These are phyloP conservation scores for Cancer borealis DNA, from an alignment of 2,888 invertebrate species.

Conservation along the genomic window DNA sequence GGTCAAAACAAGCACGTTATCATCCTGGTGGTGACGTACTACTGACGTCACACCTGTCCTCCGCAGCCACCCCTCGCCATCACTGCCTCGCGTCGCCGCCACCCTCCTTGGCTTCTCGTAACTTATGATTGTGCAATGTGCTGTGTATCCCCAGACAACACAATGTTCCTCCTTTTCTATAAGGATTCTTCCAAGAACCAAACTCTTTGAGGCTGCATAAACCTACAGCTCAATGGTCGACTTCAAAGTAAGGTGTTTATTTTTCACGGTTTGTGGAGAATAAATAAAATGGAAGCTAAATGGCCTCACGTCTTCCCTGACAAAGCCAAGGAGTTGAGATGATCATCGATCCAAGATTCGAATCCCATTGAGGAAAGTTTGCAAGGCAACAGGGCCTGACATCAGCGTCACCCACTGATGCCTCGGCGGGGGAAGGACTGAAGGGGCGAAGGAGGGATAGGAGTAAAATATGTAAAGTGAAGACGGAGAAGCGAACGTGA, in stretches of 20 bases:
- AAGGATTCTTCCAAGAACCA: neutral
- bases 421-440: neutral
- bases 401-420: neutral
- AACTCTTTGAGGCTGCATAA: neutral
- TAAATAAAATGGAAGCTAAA: neutral
- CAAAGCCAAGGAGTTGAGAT: neutral
- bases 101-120: neutral
- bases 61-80: neutral
- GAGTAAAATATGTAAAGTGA: neutral
- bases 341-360: conserved; percentile 12
- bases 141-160: neutral
- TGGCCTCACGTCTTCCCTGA: neutral
- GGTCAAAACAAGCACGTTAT: neutral
- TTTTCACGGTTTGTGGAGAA: neutral
- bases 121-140: neutral
- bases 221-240: neutral
- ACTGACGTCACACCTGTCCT: neutral
- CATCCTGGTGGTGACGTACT: neutral
- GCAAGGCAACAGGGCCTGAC: neutral
- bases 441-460: neutral
- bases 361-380: conserved; percentile 24
- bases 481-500: neutral
- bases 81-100: neutral
- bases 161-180: neutral
- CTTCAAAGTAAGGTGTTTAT: neutral